A percentile compares a stretch with the other conserved stretches of the same genome.
These are phyloP conservation scores for Rafetus swinhoei DNA, from an alignment of 2,113 vertebrate genomes.

Conservation along the genomic window DNA sequence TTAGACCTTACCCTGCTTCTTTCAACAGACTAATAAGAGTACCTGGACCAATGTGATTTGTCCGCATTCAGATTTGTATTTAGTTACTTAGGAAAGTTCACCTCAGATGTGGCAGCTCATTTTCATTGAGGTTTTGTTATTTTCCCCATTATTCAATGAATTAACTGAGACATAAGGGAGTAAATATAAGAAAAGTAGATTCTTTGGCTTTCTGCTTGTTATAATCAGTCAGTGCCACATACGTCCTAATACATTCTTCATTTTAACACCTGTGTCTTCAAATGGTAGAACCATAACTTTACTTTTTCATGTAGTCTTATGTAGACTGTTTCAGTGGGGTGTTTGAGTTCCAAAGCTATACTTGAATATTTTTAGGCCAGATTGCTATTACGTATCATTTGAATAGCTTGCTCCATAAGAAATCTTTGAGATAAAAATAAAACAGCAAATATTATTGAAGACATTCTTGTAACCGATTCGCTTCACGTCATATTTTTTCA, in stretches of 20 bases:
- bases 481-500: background rate
- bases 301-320: background rate
- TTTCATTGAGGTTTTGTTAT: background rate
- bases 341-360: background rate
- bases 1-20: background rate
- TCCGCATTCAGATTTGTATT: background rate
- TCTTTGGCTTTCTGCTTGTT: rapidly evolving
- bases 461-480: background rate
- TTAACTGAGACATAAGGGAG: background rate
- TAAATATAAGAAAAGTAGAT: background rate
- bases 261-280: background rate
- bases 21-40: background rate
- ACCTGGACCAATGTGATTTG: background rate
- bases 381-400: background rate
- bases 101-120: background rate
- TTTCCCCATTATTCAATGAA: background rate
- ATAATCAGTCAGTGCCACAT: background rate
- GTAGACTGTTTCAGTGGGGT: background rate
- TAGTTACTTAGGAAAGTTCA: background rate
- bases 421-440: background rate
- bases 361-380: background rate
- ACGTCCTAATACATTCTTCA: background rate
- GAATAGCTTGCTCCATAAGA: background rate
- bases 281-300: background rate
- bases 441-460: background rate